Conservation (phyloP, 2,113 vertebrate genomes). For the Pollimyrus isidori region DNA sequence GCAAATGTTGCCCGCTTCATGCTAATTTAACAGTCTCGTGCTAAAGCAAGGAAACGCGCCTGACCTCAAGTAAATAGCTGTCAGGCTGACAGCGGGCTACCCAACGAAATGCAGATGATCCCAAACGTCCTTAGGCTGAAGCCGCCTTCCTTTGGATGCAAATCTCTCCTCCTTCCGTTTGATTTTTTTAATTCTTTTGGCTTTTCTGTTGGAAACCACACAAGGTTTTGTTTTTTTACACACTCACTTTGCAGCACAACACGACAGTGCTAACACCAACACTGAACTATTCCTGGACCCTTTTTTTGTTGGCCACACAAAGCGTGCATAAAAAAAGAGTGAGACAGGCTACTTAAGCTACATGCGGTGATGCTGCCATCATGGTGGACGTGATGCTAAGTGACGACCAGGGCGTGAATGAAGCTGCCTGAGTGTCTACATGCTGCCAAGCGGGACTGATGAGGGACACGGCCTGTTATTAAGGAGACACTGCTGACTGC, state of each 20-base stretch:
- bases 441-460: not conserved
- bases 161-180: not conserved
- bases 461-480: not conserved
- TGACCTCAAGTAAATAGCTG: not conserved
- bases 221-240: not conserved
- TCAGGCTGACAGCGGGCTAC: not conserved
- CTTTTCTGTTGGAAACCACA: not conserved
- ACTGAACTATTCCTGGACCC: not conserved
- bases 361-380: not conserved
- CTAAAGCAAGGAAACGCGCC: not conserved
- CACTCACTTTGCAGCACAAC: not conserved
- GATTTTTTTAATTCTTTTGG: not conserved
- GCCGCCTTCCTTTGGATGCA: not conserved
- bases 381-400: not conserved
- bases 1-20: not conserved
- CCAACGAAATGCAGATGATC: not conserved
- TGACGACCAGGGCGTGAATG: not conserved
- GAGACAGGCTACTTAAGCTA: not conserved
- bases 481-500: not conserved
- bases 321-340: not conserved
- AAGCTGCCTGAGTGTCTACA: not conserved
- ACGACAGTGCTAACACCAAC: not conserved
- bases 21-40: not conserved
- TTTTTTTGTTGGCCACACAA: not conserved
- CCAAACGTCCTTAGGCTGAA: not conserved